Conservation (phyloP, 2,113 vertebrate species). For the Taxidea taxus region DNA sequence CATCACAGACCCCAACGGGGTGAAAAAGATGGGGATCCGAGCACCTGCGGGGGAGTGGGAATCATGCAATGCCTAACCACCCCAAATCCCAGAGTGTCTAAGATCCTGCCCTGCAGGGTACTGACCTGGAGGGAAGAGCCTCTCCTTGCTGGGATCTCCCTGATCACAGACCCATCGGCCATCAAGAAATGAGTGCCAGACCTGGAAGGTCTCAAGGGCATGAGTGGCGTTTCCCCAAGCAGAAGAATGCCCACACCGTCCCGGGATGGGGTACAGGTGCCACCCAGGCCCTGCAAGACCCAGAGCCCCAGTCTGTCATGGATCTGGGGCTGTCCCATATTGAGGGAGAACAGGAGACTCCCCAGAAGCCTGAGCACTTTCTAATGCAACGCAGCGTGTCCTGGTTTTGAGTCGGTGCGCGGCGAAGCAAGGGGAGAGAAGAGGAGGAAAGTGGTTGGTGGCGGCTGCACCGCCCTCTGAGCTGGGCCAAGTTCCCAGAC, state of each 20-base stretch:
- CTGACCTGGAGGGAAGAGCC: not conserved
- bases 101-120: not conserved
- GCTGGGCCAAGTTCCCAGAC: constrained; percentile 52
- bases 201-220: not conserved
- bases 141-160: not conserved
- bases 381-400: not conserved
- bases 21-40: not conserved
- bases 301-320: not conserved
- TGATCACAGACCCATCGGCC: not conserved
- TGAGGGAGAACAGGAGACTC: not conserved
- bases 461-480: not conserved
- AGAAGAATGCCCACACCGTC: accelerated
- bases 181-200: not conserved
- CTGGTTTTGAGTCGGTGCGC: not conserved
- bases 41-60: no score
- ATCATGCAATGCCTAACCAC: accelerated
- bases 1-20: not conserved
- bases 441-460: not conserved
- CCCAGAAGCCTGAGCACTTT: not conserved
- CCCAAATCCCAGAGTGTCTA: not conserved
- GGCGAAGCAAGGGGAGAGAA: not conserved
- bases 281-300: not conserved
- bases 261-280: not conserved
- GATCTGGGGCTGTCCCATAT: not conserved
- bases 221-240: not conserved